These are phyloP conservation scores for Oncorhynchus keta DNA, from an alignment of 2,113 vertebrate species.

Conservation along the genomic window DNA sequence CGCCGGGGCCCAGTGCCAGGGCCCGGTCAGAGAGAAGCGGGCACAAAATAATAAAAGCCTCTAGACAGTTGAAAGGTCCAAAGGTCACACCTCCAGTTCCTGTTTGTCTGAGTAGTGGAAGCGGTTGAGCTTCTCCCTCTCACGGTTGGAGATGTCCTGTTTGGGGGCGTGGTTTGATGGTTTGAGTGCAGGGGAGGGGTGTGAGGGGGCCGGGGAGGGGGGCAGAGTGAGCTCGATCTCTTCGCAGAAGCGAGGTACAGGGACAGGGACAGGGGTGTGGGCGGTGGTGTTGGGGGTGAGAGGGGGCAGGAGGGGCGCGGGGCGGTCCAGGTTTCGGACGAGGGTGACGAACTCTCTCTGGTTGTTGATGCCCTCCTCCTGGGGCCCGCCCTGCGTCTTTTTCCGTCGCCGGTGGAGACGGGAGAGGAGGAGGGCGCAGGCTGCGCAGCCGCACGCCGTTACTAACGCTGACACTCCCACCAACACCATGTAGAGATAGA, in stretches of 20 bases:
- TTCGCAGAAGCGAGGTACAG: constrained; percentile 61
- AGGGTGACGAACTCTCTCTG: constrained; percentile 77
- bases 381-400: constrained; percentile 64
- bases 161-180: constrained; percentile 60
- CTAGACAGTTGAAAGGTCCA: neutral
- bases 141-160: constrained; percentile 77
- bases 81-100: constrained; percentile 73
- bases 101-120: constrained; percentile 71
- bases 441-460: constrained; percentile 58
- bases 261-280: constrained; percentile 34
- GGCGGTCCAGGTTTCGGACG: constrained; percentile 74
- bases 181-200: constrained; percentile 67
- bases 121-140: constrained; percentile 78
- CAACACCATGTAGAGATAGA: constrained; percentile 73
- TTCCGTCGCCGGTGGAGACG: constrained; percentile 68
- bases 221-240: constrained; percentile 78
- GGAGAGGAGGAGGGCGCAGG: constrained; percentile 68
- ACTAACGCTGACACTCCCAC: constrained; percentile 65
- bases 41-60: constrained; percentile 1
- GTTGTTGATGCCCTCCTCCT: constrained; percentile 76
- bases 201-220: constrained; percentile 64
- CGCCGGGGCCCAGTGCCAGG: constrained; percentile 27
- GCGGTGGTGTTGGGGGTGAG: constrained; percentile 24
- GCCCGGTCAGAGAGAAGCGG: constrained; percentile 26
- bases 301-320: constrained; percentile 45